phyloP scores from a whole-genome alignment of 2,797 vertebrate genomes.

The Xerus rutilus region DNA sequence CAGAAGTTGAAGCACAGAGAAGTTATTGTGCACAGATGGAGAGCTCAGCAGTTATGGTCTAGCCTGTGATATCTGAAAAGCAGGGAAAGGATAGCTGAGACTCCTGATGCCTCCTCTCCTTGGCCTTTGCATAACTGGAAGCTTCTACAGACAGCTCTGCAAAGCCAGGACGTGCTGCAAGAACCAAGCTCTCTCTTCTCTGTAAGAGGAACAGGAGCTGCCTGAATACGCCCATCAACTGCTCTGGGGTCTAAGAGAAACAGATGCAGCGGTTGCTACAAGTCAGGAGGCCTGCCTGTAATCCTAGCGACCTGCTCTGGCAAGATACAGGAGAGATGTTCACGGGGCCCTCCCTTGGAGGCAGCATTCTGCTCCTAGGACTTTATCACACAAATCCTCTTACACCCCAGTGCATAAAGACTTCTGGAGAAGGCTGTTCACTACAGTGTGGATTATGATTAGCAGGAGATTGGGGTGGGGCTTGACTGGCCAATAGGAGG shows the following conservation, averaged over 20 bases:
- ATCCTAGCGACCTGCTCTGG: neutral
- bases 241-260: neutral
- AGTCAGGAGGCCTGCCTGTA: neutral
- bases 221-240: neutral
- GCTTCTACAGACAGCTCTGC: neutral
- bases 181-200: neutral
- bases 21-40: neutral
- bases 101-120: neutral
- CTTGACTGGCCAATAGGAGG: neutral
- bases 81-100: neutral
- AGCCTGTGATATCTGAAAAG: neutral
- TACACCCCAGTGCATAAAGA: neutral
- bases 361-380: neutral
- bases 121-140: neutral
- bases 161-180: neutral
- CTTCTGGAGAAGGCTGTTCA: neutral
- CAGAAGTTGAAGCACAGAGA: neutral
- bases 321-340: neutral
- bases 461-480: neutral
- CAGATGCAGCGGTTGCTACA: neutral
- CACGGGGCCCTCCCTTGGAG: neutral
- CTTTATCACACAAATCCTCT: slow-evolving; percentile 19
- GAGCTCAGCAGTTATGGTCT: neutral
- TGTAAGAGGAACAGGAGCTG: neutral
- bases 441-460: neutral